A percentile compares a stretch with the other conserved stretches of the same genome.
Conservation (phyloP, 1,140 invertebrate species). For the Venturia canescens region DNA sequence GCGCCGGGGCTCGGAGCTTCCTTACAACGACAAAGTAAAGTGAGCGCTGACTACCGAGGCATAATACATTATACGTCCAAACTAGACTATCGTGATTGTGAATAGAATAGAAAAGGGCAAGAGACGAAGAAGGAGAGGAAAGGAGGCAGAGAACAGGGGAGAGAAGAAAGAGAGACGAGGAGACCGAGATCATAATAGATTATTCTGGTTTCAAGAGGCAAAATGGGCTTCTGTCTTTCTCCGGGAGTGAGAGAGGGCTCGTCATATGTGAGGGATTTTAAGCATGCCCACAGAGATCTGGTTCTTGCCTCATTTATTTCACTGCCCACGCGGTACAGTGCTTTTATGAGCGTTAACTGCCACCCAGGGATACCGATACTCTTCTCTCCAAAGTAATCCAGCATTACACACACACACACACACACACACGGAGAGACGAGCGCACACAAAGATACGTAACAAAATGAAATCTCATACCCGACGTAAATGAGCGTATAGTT, state of each 20-base stretch:
- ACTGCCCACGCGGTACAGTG: conserved; percentile 47
- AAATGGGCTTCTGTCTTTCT: conserved; percentile 22
- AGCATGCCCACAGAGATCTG: conserved; percentile 39
- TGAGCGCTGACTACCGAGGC: neutral
- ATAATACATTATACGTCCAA: conserved; percentile 5
- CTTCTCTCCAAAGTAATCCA: conserved; percentile 21
- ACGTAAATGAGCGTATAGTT: neutral
- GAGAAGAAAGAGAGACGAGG: neutral
- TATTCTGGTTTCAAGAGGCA: conserved; percentile 18
- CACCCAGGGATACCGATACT: conserved; percentile 54
- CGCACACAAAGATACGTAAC: neutral
- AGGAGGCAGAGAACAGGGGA: too few relatives aligned
- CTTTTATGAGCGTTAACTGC: conserved; percentile 51
- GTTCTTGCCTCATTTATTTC: conserved; percentile 48
- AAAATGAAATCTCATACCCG: neutral
- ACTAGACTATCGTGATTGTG: neutral
- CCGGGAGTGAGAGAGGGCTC: neutral
- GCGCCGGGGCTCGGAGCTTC: neutral
- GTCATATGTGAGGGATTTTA: neutral
- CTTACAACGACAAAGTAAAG: neutral
- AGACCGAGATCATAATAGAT: neutral
- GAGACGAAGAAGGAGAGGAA: neutral
- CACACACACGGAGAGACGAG: too few relatives aligned
- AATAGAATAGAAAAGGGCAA: neutral
- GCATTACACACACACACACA: neutral